Base-by-base conservation (phyloP, 2,888 invertebrate genomes). In the Elysia crispata region DNA sequence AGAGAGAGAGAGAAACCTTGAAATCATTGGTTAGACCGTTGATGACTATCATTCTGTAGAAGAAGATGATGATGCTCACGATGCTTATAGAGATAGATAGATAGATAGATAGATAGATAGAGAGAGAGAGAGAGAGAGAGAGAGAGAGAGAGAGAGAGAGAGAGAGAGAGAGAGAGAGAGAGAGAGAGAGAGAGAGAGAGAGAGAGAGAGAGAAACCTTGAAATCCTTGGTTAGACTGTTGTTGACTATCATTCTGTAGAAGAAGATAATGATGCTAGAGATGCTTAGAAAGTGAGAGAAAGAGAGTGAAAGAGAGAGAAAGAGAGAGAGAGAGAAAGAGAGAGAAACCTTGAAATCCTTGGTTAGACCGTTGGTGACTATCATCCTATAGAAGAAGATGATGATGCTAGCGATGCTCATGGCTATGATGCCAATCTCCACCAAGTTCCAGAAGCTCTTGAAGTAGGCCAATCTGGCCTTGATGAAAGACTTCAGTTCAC, bases 271-370 rank as follows among this genome's bases (percentile, higher is more conserved):
- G 3, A 23, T 60, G 8, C 23, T 6, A 15, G 60, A 8, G 23
- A 3, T 60, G 23, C 13, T 15, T 20, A 54, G 13, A 15, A 20
- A 54, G 15, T 18, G 60, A 6, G 20, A 60, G 3, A 23, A 23
- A 60, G 23, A 60, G 3, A 60, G n/a, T 5, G 60, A 54, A 54
- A 15, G 54, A 54, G 13, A 54, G 13, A 20, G 13, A 54, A 54
- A 54, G 20, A 54, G 13, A 20, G 54, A 54, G 20, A 15, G 54
- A 54, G 20, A 54, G 25, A 18, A 11, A 11, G 13, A 49, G 90
- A 89, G 81, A 62, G 92, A 91, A 64, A 89, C 88, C 54, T 89
- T 89, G 87, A 94, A 93, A 25, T 86, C 86, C 1, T 87, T 86
- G 25, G 93, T 89, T 1, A 93, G 89, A 66, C 87, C 85, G 64